Evolutionary conservation across 2,888 invertebrate species (phyloP), one percentile per base, ranked within the genome.

Genomic region (Drosophila antonietae): DNA sequence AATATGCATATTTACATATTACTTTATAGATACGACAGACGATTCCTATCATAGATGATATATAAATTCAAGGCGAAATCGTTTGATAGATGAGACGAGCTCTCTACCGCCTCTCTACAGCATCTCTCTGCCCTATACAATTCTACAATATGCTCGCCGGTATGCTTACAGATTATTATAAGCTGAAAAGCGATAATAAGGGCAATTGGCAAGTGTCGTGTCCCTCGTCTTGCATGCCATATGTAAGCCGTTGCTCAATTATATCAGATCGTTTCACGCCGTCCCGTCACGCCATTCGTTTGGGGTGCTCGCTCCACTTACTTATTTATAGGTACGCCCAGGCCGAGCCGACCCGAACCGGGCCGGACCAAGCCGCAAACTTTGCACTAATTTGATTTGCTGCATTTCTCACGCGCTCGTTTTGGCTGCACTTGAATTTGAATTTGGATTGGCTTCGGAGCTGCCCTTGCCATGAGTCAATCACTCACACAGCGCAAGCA

Each of bases 331-430:
- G 69, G 74, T 49, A 78, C 63, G 51, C 65, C 77, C 70, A 37
- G 55, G 57, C 39, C 47, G 9, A 9, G 46, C 3, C 46, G 23
- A 35, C 49, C 39, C 61, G 33, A 62, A 49, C 23, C 31, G 55
- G 31, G 55, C 43, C 57, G 33, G 62, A 49, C 18, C 37, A 49
- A 44, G 53, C 33, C 61, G 39, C 62, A 46, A 59, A 57, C 61
- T 55, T n/a, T 44, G 62, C 57, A 64, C 71, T 61, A 74, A 74
- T 78, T 77, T 74, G 53, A 80, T 71, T 68, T 66, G 71, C 71
- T 83, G 79, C 69, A 79, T 83, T 85, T 85, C 85, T 88, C 88
- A 85, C 88, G 88, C 83, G 85, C 85, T 78, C 88, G 77, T 88
- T 85, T 80, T 73, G 71, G 78, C 69, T 84, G 84, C 85, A 82